Evolutionary conservation across 92 coral and sea anemone genomes (phyloP).

Genomic region (Porites cylindrica): DNA sequence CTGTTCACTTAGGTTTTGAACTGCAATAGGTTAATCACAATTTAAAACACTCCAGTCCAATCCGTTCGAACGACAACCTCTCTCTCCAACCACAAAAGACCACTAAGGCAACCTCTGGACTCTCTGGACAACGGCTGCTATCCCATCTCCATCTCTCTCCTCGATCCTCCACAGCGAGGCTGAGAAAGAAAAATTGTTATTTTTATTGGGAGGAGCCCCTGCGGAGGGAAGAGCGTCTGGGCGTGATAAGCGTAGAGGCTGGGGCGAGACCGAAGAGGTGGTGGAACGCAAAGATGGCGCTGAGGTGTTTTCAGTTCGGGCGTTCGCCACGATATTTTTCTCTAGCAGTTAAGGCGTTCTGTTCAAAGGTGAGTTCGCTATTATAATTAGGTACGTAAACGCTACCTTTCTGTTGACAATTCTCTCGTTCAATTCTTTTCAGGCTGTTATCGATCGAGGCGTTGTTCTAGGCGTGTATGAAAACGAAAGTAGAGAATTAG

Average conservation of each 20-base stretch:
- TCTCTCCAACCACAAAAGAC: no score
- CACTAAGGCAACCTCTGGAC: no score
- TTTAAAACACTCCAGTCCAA: no score
- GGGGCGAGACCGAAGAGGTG: not conserved
- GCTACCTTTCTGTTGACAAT: not conserved
- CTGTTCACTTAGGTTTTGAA: no score
- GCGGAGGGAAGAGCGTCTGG: no score
- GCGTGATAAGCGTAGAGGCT: not conserved
- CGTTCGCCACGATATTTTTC: conserved; percentile 6
- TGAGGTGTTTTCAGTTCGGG: not conserved
- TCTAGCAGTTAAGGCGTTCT: conserved; percentile 4
- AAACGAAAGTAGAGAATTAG: conserved; percentile 1
- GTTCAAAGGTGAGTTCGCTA: conserved; percentile 9
- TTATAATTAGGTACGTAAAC: not conserved
- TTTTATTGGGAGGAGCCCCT: not conserved
- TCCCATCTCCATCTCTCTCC: no score
- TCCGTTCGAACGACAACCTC: no score
- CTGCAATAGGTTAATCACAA: no score
- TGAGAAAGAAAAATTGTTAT: no score
- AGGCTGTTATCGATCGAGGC: conserved; percentile 84
- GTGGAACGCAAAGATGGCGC: conserved; percentile 14
- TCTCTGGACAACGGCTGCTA: no score
- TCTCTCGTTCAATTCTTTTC: not conserved
- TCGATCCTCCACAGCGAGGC: no score
- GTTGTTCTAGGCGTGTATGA: conserved; percentile 86